Percentiles rank a stretch among this genome's conserved stretches.
Conservation (phyloP, 2,888 invertebrate genomes). For the Resseliella maxima region DNA sequence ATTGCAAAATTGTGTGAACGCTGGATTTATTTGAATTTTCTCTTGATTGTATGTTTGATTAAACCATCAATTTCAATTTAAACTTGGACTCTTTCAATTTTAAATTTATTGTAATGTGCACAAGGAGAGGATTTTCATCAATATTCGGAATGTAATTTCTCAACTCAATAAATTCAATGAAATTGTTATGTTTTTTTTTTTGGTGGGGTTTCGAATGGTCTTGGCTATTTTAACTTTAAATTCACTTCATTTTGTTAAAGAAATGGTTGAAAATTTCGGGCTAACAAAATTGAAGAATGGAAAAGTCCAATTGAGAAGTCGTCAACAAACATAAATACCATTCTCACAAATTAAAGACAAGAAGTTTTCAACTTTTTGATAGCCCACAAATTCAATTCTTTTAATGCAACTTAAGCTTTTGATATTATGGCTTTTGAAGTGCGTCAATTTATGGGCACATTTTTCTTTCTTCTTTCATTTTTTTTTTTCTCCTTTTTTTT, state of each 20-base stretch:
- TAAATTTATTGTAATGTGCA: background rate
- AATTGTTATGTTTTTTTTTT: no score
- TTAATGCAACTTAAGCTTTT: background rate
- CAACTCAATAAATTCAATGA: no score
- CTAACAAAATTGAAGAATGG: background rate
- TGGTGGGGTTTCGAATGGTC: no score
- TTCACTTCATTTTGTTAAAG: background rate
- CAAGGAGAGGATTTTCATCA: background rate
- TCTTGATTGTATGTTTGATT: constrained; percentile 27
- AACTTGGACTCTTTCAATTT: background rate
- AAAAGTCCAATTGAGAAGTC: background rate
- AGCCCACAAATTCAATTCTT: constrained; percentile 19
- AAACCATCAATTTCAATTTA: constrained; percentile 47
- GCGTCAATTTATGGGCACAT: background rate
- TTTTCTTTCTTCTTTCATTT: background rate
- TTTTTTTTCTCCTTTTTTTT: background rate
- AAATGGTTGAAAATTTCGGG: background rate
- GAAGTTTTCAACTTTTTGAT: constrained; percentile 14
- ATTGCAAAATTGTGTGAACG: background rate
- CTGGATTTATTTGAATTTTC: constrained; percentile 15
- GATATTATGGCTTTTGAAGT: background rate
- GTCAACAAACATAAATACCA: background rate
- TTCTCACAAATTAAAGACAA: background rate
- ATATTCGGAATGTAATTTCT: no score
- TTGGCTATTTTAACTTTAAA: no score